Conservation (phyloP, 2,888 invertebrate species). For the Ptychoptera contaminata region DNA sequence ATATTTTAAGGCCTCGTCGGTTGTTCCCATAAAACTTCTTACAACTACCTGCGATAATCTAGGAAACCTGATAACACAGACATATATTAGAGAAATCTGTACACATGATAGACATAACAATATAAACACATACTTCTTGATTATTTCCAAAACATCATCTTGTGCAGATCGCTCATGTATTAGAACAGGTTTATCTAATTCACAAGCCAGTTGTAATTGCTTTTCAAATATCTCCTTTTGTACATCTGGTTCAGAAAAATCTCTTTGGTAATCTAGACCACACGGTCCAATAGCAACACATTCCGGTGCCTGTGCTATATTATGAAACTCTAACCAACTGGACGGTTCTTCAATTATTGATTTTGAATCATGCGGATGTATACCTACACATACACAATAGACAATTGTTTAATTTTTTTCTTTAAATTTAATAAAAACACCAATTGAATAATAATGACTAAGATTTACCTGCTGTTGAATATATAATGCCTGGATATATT, state of each 20-base stretch:
- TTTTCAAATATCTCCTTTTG: conserved; percentile 78
- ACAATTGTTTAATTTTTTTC: not conserved
- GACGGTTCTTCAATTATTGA: conserved; percentile 54
- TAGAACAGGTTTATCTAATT: conserved; percentile 71
- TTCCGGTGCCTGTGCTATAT: conserved; percentile 64
- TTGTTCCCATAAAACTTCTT: conserved; percentile 83
- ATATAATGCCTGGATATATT: conserved; percentile 78
- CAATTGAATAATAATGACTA: conserved; percentile 20
- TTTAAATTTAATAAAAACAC: not conserved
- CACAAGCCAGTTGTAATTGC: conserved; percentile 73
- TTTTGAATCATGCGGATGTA: conserved; percentile 89
- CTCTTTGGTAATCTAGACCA: conserved; percentile 85
- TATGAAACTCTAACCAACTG: conserved; percentile 61
- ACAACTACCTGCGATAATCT: conserved; percentile 64
- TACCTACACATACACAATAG: conserved; percentile 36
- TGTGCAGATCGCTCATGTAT: conserved; percentile 89
- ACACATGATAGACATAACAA: conserved; percentile 6
- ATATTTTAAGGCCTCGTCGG: conserved; percentile 68
- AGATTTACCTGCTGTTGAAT: conserved; percentile 63
- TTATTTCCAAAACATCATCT: conserved; percentile 62
- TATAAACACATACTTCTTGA: conserved; percentile 32
- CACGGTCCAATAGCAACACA: conserved; percentile 91
- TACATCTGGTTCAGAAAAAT: conserved; percentile 79
- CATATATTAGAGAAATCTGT: not conserved
- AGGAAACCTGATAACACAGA: conserved; percentile 22